phyloP scores from a whole-genome alignment of 92 coral and sea anemone species.

The Phenganax marumi region DNA sequence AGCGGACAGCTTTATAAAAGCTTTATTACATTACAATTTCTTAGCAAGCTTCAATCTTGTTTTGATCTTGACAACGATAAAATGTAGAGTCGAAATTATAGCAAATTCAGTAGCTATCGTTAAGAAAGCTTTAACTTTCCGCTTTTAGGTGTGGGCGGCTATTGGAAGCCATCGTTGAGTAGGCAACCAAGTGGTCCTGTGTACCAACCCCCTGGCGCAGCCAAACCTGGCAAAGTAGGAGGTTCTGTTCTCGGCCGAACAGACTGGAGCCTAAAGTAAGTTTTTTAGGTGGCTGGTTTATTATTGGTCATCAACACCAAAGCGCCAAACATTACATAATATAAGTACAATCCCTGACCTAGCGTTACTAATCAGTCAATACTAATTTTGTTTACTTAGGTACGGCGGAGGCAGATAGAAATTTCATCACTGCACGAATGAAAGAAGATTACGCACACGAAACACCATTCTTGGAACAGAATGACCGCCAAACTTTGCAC shows the following conservation, averaged over 20 bases:
- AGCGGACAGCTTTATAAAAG: too few relatives aligned
- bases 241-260: conserved; percentile 82
- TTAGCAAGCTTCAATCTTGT: too few relatives aligned
- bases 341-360: too few relatives aligned
- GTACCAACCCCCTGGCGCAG: conserved; percentile 91
- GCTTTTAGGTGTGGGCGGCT: conserved; percentile 57
- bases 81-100: too few relatives aligned
- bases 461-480: conserved; percentile 1
- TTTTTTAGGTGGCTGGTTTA: background rate
- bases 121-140: too few relatives aligned
- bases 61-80: too few relatives aligned
- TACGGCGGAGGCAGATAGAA: conserved; percentile 29
- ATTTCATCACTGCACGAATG: background rate
- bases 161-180: conserved; percentile 79
- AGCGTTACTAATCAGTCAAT: too few relatives aligned
- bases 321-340: background rate
- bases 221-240: conserved; percentile 66
- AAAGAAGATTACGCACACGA: background rate
- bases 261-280: conserved; percentile 93
- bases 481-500: background rate
- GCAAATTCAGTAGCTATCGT: too few relatives aligned
- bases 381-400: background rate
- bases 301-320: background rate
- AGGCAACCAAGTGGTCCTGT: conserved; percentile 85
- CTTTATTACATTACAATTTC: too few relatives aligned